Base-by-base conservation (phyloP, 2,888 invertebrate species). In the Calephelis perditalis region DNA sequence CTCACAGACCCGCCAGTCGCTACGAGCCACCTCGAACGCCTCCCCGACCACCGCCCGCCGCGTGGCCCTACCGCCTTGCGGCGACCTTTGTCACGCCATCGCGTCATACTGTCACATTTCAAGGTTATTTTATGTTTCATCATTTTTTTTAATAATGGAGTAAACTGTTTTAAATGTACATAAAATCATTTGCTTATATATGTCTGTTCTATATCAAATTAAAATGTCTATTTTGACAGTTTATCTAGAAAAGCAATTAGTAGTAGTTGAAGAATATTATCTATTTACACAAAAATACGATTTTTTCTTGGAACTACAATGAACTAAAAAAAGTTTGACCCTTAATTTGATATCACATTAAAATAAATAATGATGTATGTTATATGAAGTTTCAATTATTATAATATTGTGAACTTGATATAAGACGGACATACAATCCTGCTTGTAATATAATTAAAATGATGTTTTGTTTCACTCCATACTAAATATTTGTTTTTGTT, bases 1-100 rank as follows among this genome's bases (percentile, higher is more conserved):
- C 93, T 52, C 96, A 96, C 81, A 92, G 94, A 58, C 96, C 96
- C 40, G 93, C 93, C 69, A 94, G 93, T 72, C 93, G 96, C 63
- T 96, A 96, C 79, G 95, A 95, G 76, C 96, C 95, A 2, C 91
- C 93, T 12, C 91, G 91, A 12, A 87, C 92, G 45, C 91, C 92
- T 35, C 90, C 91, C 44, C 88, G 91, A 54, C 91, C 92, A 11
- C 90, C 91, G 68, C 84, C 86, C 15, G 82, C 90, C 65, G 70
- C 82, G 70, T 81, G 87, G 88, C 81, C 87, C 76, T 74, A 84
- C 76, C 77, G 82, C 68, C 74, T 89, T 66, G 81, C 79, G 52
- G 35, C 52, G 77, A 80, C 85, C 68, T 84, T 78, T 72, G 78
- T 92, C 79, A 91, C 89, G 70, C 87, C 92, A 72, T 91, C 91